Base-by-base conservation (phyloP, 2,797 vertebrate species). In the Premnoplex brunnescens region DNA sequence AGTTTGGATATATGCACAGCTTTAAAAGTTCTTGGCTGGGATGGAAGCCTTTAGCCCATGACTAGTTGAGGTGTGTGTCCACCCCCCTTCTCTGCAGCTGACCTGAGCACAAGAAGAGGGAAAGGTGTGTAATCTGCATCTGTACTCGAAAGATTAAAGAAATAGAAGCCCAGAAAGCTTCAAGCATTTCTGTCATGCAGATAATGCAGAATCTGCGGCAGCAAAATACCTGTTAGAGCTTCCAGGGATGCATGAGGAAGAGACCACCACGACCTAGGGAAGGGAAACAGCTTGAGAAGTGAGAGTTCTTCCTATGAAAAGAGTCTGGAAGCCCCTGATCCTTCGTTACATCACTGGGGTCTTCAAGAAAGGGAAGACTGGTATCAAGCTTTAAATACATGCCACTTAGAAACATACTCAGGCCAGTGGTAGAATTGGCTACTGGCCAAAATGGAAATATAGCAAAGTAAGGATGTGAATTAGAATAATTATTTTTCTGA, bases 311-410 rank as follows among this genome's bases (percentile, higher is more conserved):
- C 43, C 63, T 34, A 2, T 3, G 18, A 10, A 55, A 76, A 34
- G 3, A 32, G 26, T 7, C 20, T 18, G 26, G 51, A 71, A 56
- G 14, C 4, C 5, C 32, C 14, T 44, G 36, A 32, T 68, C 32
- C 78, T 85, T 30, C n/a, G 3, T 2, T n/a, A 59, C 3, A 4
- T 0, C 8, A 2, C 9, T 30, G 36, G 8, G 8, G 5, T 58
- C 49, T 34, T 76, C 59, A 52, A 1, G 1, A 44, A 85, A 78
- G 12, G 22, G 36, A 39, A 87, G 23, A 52, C 4, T 36, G 78
- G 10, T 6, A 39, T 34, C 9, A 17, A 46, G n/a, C 4, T 69
- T 58, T 73, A 58, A 75, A 64, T 16, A 21, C 1, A 3, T 1
- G 7, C 16, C 14, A 18, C 36, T 87, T 55, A 23, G 43, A 46